Evolutionary conservation across 2,113 vertebrate genomes (phyloP), one percentile per base, ranked within the genome.

Genomic region (Euleptes europaea): DNA sequence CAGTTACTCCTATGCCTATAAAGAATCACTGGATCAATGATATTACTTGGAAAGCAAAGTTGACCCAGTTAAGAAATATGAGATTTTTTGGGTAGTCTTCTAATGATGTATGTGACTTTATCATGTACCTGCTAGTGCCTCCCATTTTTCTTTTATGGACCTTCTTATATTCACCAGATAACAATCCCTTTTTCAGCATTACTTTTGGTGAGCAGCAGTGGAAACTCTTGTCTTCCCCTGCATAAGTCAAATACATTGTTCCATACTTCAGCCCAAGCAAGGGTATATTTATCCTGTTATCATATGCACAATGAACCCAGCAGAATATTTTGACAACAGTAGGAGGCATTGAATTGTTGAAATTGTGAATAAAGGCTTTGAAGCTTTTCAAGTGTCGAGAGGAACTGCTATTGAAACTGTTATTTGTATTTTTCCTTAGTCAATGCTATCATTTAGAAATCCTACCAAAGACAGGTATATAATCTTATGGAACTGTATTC

Each of bases 121-220:
- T 21, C 57, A 17, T 63, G 19, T 63, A 17, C 14, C 23, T 63
- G 57, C 57, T 63, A 23, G 57, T 5, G 23, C 2, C 2, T 63
- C 17, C 57, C 14, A 63, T 5, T 5, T 63, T 63, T 23, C 23
- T 63, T 63, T 63, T 23, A 17, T 23, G 1, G 17, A 80, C 44
- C 38, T 28, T 0, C 19, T 31, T 47, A 0, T 72, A 83, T 17
- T 82, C 21, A 0, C 67, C 0, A 1, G 2, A 66, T 40, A 8
- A 15, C 54, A 33, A 72, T 1, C 44, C 44, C 1, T 4, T 67
- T 88, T 84, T 70, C 0, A 66, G 86, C 91, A 5, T 63, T 74
- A 35, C 8, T 82, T 76, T 47, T 75, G 3, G 1, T 1, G 84
- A 73, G 10, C 69, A 88, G 33, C 2, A 67, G 3, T 67, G 31